phyloP scores from a whole-genome alignment of 2,888 invertebrate species.

The Byasa hedistus region DNA sequence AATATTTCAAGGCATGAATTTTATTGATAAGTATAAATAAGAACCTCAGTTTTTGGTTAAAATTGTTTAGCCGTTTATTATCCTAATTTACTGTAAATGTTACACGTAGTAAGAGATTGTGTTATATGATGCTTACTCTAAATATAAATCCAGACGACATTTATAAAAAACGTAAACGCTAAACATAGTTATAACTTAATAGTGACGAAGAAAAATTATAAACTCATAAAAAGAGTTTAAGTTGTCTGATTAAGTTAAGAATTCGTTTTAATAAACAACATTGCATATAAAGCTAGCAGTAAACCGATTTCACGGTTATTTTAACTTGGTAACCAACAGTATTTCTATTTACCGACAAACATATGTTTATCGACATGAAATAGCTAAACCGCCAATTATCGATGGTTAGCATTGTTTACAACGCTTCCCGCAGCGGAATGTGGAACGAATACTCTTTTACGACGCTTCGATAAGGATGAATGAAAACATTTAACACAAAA shows the following conservation, averaged over 20 bases:
- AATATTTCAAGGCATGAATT: conserved; percentile 2
- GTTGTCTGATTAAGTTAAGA: background rate
- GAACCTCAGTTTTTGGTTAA: background rate
- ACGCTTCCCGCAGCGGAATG: conserved; percentile 23
- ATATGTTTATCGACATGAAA: conserved; percentile 25
- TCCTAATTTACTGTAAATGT: background rate
- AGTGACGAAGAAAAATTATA: no score
- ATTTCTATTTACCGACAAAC: conserved; percentile 9
- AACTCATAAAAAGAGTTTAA: no score
- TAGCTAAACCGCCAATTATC: conserved; percentile 24
- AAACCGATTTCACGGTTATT: background rate
- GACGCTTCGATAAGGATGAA: conserved; percentile 26
- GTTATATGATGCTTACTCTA: no score
- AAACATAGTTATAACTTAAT: no score
- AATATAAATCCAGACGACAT: no score
- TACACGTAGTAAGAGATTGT: no score
- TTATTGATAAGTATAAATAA: background rate
- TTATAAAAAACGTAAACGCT: no score
- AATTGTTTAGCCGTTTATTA: background rate
- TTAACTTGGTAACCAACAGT: background rate
- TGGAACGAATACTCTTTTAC: conserved; percentile 25
- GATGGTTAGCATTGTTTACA: conserved; percentile 21
- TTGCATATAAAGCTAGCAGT: background rate
- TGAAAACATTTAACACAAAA: conserved; percentile 24
- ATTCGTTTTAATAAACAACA: background rate